Evolutionary conservation across 2,888 invertebrate genomes (phyloP).

Genomic region (Melanchra persicariae): DNA sequence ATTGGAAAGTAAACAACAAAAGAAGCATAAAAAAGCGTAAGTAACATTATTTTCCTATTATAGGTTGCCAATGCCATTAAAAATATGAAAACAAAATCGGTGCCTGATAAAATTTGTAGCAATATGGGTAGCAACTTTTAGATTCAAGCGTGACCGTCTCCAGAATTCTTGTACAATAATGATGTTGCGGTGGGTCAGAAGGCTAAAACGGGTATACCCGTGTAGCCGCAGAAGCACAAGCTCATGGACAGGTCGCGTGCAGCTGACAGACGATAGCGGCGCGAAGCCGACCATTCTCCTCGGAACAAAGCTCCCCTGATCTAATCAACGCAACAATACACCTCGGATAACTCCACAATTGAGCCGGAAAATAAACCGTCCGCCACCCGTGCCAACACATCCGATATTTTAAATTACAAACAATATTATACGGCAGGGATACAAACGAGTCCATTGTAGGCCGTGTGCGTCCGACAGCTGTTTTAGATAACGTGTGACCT

Average conservation of each 20-base stretch:
- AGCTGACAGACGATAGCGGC: slow-evolving; percentile 79
- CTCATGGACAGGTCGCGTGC: slow-evolving; percentile 79
- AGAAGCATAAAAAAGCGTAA: slow-evolving; percentile 14
- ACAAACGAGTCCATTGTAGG: slow-evolving; percentile 87
- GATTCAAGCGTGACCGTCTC: slow-evolving; percentile 35
- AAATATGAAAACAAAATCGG: background rate
- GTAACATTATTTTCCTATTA: slow-evolving; percentile 19
- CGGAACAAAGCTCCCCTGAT: slow-evolving; percentile 87
- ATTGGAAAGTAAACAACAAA: slow-evolving; percentile 43
- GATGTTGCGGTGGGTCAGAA: slow-evolving; percentile 70
- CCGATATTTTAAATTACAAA: slow-evolving; percentile 89
- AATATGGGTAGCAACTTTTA: background rate
- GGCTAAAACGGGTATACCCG: slow-evolving; percentile 70
- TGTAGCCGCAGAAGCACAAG: slow-evolving; percentile 68
- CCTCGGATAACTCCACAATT: slow-evolving; percentile 84
- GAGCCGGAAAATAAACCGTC: slow-evolving; percentile 84
- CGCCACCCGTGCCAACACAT: slow-evolving; percentile 77
- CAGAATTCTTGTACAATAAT: slow-evolving; percentile 59
- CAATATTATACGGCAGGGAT: slow-evolving; percentile 86
- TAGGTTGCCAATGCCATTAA: slow-evolving; percentile 5
- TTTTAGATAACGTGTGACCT: slow-evolving; percentile 89
- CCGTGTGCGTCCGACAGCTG: slow-evolving; percentile 87
- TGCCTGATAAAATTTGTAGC: background rate
- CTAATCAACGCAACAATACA: slow-evolving; percentile 90
- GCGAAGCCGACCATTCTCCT: slow-evolving; percentile 80